Percentiles rank a stretch among this genome's conserved stretches.
phyloP scores from a whole-genome alignment of 1,140 invertebrate species.

The Paralvinella palmiformis region DNA sequence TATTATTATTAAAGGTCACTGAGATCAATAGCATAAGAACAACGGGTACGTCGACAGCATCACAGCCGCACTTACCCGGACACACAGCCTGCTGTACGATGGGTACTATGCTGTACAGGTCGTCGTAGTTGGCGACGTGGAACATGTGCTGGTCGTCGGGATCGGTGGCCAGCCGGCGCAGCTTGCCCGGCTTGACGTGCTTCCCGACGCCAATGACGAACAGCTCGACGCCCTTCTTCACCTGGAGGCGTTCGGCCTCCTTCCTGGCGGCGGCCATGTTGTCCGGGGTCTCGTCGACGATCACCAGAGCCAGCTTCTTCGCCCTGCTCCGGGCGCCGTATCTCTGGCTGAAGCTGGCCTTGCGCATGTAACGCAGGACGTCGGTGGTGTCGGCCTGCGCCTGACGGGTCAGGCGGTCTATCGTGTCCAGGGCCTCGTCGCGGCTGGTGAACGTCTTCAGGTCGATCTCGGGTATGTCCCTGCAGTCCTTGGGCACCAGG shows the following conservation, averaged over 20 bases:
- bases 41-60: no score
- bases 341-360: background rate
- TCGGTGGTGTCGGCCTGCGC: background rate
- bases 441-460: background rate
- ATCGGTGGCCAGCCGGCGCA: background rate
- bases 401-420: background rate
- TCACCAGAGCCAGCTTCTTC: background rate
- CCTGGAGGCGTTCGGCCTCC: background rate
- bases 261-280: background rate
- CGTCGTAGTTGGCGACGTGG: background rate
- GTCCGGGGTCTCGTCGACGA: background rate
- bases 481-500: slow-evolving; percentile 14
- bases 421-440: background rate
- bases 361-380: background rate
- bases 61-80: background rate
- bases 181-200: background rate
- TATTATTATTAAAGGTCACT: no score
- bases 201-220: slow-evolving; percentile 8
- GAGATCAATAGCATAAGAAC: no score
- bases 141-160: background rate
- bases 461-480: background rate
- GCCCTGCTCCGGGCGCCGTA: background rate
- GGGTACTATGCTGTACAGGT: background rate
- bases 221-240: background rate
- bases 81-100: background rate